Base-by-base conservation (phyloP, 2,113 vertebrate genomes). In the Mustela nigripes region DNA sequence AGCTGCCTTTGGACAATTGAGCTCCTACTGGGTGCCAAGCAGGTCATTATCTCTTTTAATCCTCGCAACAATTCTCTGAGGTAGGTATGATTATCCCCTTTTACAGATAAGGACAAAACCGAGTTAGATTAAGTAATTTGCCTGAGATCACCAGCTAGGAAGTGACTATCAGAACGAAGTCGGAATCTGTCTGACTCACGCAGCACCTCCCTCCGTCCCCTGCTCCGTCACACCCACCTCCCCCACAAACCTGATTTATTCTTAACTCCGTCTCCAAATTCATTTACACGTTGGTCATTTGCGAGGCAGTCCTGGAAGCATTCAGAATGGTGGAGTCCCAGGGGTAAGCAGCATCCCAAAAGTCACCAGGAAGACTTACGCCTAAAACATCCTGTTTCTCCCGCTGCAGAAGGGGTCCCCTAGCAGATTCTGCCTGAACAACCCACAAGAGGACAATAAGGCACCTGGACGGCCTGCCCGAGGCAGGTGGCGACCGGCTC, bases 41-140 rank as follows among this genome's bases (percentile, higher is more conserved):
- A 33, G 24, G 92, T 96, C 88, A 97, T 98, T 98, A 97, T 97
- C 94, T 98, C 95, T 93, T 82, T 94, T 98, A 98, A 98, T 97
- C 96, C 97, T 94, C 91, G 91, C 96, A 97, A 95, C 96, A 96
- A 96, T 98, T 97, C 92, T 98, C 97, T 98, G 97, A 97, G 97
- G 98, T 97, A 97, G 96, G 96, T 97, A 94, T 98, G 97, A 96
- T 96, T 97, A 98, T 85, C 95, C 94, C 58, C 92, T 96, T 97
- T 97, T 78, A 92, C 84, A 98, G 97, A 98, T 98, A 97, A 98
- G 92, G 97, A 98, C 97, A 96, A 95, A 98, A 89, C 78, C 87
- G 63, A 95, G 87, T 76, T 96, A 96, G 94, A 97, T 96, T 98
- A 98, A 97, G 96, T 97, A 96, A 98, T 96, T 96, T 96, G 89